Base-by-base conservation (phyloP, 2,888 invertebrate species). In the Cheilosia impressa region DNA sequence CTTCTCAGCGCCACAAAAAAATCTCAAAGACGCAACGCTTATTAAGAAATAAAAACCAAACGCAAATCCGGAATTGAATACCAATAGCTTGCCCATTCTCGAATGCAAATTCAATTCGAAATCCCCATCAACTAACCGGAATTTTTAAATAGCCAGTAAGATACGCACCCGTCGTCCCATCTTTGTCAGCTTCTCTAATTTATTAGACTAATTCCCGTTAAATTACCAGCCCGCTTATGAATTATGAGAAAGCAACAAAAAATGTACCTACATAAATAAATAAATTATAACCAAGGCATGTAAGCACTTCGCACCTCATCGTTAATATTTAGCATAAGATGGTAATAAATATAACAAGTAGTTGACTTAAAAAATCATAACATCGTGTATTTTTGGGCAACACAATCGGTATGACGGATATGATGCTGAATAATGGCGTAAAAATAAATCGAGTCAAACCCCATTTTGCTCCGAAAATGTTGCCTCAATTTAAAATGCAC, bases 291-390 rank as follows among this genome's bases (percentile, higher is more conserved):
- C 6, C 17, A 24, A 52, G 17, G 65, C 55, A 15, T 47, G 24
- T 17, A 22, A 38, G 41, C 53, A 84, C 63, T 84, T 84, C 45
- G 65, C 84, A 84, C 79, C 79, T 84, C 75, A 69, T 75, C 68
- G 63, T 47, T 58, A 22, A 17, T 57, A 68, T 79, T 78, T 73
- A 79, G 57, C 79, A 75, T 79, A 69, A 47, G 55, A 58, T 60
- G 58, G 41, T 60, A 27, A 79, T 84, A 75, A 79, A 84, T 79
- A 71, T 47, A 47, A 38, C 38, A 52, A 50, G 60, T 73, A 77
- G 38, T 50, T 72, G 55, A 72, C 60, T 60, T 19, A 45, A 55
- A 27, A 57, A 60, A 55, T 72, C 71, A 53, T 69, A 69, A 47
- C 38, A 65, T 38, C n/a, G 43, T 52, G 50, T 50, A 31, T 47